A percentile compares a stretch with the other conserved stretches of the same genome.
Conservation (phyloP, 2,797 vertebrate genomes). For the Setipinna tenuifilis region DNA sequence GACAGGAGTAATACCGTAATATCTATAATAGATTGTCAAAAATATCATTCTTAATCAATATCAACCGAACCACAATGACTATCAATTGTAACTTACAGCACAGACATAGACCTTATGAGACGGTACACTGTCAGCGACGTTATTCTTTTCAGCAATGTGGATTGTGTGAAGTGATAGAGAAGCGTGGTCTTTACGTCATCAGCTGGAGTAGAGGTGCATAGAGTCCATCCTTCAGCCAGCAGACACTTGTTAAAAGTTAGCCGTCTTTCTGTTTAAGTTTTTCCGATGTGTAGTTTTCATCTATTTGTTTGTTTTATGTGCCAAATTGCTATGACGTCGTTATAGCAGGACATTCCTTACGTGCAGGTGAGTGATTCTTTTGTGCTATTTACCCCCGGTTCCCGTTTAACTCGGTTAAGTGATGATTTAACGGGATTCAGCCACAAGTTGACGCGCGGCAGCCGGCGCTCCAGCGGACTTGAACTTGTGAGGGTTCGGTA, state of each 20-base stretch:
- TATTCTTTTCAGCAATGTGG: background rate
- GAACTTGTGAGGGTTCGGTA: conserved; percentile 5
- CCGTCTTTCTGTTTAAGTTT: conserved; percentile 33
- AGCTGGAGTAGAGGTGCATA: background rate
- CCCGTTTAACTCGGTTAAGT: conserved; percentile 12
- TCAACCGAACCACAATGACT: background rate
- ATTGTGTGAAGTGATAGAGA: background rate
- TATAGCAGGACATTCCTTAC: background rate
- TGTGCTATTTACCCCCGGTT: background rate
- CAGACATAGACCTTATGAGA: background rate
- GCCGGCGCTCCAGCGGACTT: background rate
- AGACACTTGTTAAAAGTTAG: conserved; percentile 33
- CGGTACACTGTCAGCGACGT: conserved; percentile 10
- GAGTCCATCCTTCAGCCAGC: conserved; percentile 10
- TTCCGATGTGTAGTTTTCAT: background rate
- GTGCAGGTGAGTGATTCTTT: conserved; percentile 43
- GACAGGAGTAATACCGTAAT: background rate
- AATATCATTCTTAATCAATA: background rate
- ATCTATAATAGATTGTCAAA: background rate
- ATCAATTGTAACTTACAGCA: background rate
- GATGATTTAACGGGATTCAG: conserved; percentile 14
- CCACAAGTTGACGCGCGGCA: background rate
- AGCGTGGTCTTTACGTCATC: background rate
- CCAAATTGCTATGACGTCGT: conserved; percentile 29
- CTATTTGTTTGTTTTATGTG: conserved; percentile 31